Evolutionary conservation across 1,140 invertebrate genomes (phyloP).

Genomic region (Limonius californicus): DNA sequence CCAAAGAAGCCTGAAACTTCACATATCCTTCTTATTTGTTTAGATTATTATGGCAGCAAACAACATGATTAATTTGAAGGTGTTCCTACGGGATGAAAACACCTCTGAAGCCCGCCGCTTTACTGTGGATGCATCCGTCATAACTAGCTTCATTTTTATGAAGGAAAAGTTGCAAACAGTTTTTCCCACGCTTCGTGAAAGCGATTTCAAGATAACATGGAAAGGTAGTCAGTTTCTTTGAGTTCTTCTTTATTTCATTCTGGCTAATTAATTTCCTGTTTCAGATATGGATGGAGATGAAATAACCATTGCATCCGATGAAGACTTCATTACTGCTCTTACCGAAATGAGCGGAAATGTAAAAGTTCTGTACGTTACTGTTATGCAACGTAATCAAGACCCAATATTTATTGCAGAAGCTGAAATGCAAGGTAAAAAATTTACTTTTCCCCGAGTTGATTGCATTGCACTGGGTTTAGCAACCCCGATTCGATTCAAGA

Average conservation of each 20-base stretch:
- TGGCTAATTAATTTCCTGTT: not conserved
- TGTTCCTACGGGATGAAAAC: slow-evolving; percentile 1
- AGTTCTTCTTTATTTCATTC: not conserved
- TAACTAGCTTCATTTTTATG: slow-evolving; percentile 27
- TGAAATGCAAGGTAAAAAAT: not conserved
- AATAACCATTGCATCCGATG: slow-evolving; percentile 29
- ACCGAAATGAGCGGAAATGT: slow-evolving; percentile 28
- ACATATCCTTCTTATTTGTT: no score
- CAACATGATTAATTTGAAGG: slow-evolving; percentile 20
- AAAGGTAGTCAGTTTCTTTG: no score
- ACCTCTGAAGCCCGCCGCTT: slow-evolving; percentile 18
- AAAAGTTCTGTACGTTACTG: slow-evolving; percentile 20
- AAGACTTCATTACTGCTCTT: slow-evolving; percentile 30
- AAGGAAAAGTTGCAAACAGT: slow-evolving; percentile 28
- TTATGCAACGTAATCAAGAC: not conserved
- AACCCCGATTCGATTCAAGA: no score
- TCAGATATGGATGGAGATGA: slow-evolving; percentile 29
- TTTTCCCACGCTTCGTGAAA: slow-evolving; percentile 21
- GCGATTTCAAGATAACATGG: slow-evolving; percentile 29
- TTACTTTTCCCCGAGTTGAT: no score
- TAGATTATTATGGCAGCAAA: slow-evolving; percentile 11
- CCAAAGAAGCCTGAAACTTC: no score
- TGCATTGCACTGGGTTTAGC: no score
- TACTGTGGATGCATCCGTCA: slow-evolving; percentile 23
- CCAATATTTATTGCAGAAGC: not conserved